Evolutionary conservation across 2,797 vertebrate species (phyloP).

Genomic region (Sebastes taczanowskii): DNA sequence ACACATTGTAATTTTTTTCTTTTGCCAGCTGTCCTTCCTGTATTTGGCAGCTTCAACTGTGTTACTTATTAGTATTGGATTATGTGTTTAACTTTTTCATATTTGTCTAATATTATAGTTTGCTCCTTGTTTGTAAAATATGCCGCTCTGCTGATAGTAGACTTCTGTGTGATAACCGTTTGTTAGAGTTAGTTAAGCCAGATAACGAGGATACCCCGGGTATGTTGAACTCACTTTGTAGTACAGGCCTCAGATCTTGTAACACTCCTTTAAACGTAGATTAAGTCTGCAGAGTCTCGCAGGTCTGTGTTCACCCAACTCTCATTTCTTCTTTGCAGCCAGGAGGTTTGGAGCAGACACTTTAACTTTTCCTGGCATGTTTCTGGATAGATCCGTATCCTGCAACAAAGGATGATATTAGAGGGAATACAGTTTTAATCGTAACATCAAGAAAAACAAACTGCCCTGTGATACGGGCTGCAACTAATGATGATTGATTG

Average conservation of each 20-base stretch:
- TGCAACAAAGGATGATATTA: conserved; percentile 57
- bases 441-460: not conserved
- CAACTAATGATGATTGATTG: not conserved
- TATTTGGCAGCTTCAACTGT: too few relatives aligned
- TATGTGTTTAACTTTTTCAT: too few relatives aligned
- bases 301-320: not conserved
- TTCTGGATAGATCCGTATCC: conserved; percentile 95
- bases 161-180: too few relatives aligned
- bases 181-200: too few relatives aligned
- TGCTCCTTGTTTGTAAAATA: too few relatives aligned
- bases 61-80: too few relatives aligned
- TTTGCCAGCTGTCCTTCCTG: too few relatives aligned
- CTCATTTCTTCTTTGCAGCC: conserved; percentile 90
- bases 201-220: too few relatives aligned
- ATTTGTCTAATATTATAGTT: too few relatives aligned
- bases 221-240: too few relatives aligned
- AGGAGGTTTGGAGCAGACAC: conserved; percentile 95
- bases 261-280: not conserved
- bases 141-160: too few relatives aligned
- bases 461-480: not conserved
- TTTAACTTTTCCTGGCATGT: conserved; percentile 97
- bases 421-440: not conserved
- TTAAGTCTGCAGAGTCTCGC: not conserved
- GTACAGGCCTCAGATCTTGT: not conserved
- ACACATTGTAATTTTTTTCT: too few relatives aligned